phyloP scores from a whole-genome alignment of 2,888 invertebrate species.

The Ochropleura plecta region DNA sequence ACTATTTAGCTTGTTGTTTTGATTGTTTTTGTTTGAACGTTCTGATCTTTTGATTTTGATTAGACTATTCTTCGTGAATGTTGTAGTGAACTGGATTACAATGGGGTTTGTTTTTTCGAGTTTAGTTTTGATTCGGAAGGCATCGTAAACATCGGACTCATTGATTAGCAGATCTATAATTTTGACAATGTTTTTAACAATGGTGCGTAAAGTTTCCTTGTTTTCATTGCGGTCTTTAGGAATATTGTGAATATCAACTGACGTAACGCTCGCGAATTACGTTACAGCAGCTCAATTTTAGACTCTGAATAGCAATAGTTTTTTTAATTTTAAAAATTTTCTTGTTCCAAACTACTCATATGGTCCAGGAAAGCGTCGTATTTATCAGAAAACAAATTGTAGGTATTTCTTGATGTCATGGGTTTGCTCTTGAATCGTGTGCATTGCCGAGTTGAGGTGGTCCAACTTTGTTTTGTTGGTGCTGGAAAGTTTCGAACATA shows the following conservation, averaged over 20 bases:
- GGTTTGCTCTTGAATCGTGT: background rate
- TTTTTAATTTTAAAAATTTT: background rate
- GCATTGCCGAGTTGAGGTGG: background rate
- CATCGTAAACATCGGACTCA: background rate
- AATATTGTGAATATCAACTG: background rate
- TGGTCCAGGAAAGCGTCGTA: too few relatives aligned
- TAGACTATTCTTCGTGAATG: background rate
- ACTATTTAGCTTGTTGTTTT: background rate
- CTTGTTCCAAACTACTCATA: background rate
- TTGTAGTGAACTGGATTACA: background rate
- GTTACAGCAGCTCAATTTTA: background rate
- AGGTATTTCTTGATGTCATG: background rate
- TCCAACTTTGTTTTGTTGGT: background rate
- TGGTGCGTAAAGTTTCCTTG: background rate
- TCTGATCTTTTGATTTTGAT: background rate
- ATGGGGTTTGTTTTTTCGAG: background rate
- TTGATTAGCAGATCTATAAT: background rate
- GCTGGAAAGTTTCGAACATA: too few relatives aligned
- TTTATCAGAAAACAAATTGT: background rate
- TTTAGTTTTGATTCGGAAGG: background rate
- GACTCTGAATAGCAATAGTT: background rate
- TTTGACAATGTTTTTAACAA: background rate
- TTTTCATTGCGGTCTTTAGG: conserved; percentile 1
- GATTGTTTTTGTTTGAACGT: background rate
- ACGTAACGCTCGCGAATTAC: background rate